phyloP scores from a whole-genome alignment of 2,888 invertebrate species.

The Tipula helvola region DNA sequence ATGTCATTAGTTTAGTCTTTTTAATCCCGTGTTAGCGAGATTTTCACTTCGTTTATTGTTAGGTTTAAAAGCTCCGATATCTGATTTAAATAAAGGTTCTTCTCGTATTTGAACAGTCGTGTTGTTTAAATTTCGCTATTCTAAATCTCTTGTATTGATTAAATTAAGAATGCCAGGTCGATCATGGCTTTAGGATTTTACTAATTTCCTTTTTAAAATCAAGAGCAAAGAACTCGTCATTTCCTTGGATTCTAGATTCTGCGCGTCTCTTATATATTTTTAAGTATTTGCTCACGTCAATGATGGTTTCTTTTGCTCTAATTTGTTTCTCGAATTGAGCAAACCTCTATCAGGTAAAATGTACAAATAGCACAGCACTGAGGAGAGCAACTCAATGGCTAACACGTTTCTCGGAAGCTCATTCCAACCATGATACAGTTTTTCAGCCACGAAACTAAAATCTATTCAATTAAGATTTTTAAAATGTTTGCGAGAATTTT shows the following conservation, averaged over 20 bases:
- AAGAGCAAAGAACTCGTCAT: background rate
- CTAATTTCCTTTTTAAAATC: constrained; percentile 4
- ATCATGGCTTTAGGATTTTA: background rate
- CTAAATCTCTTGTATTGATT: background rate
- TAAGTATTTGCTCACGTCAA: background rate
- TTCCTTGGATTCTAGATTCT: too few relatives aligned
- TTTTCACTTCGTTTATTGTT: background rate
- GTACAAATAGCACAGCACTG: too few relatives aligned
- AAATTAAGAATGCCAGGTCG: background rate
- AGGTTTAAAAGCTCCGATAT: background rate
- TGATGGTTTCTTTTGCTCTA: background rate
- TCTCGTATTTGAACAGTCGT: background rate
- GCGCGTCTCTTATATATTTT: too few relatives aligned
- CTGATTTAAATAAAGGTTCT: background rate
- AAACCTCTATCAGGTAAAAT: background rate
- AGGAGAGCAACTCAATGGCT: background rate
- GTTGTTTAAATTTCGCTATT: background rate
- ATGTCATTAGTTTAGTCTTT: background rate
- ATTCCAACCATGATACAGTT: too few relatives aligned
- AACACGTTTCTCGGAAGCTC: background rate
- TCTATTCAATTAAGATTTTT: too few relatives aligned
- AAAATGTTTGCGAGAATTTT: too few relatives aligned
- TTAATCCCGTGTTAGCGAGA: too few relatives aligned
- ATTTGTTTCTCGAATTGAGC: background rate
- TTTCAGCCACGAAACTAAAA: too few relatives aligned